A percentile compares a stretch with the other conserved stretches of the same genome.
These are phyloP conservation scores for Phrynocephalus forsythii DNA, from an alignment of 2,797 vertebrate species.

Conservation along the genomic window DNA sequence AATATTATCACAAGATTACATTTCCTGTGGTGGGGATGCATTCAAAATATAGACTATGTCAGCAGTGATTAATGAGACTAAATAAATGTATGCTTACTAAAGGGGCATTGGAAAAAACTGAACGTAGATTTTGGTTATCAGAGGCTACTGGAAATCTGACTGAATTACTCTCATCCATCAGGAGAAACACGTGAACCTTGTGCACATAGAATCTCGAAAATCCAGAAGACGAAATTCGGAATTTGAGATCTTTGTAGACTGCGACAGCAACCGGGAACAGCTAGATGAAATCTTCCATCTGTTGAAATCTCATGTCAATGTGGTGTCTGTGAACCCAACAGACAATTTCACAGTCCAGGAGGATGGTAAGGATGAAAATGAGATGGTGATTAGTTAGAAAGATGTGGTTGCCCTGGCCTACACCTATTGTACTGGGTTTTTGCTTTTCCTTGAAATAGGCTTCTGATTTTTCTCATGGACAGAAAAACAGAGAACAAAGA, in stretches of 20 bases:
- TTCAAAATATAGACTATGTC: not conserved
- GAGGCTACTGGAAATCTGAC: conserved; percentile 2
- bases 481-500: not conserved
- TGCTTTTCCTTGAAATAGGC: not conserved
- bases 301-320: conserved; percentile 87
- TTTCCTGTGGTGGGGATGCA: not conserved
- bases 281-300: conserved; percentile 93
- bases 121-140: not conserved
- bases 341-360: conserved; percentile 84
- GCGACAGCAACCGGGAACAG: conserved; percentile 93
- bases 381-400: not conserved
- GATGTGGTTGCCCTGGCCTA: not conserved
- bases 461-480: not conserved
- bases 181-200: conserved; percentile 96
- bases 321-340: conserved; percentile 86
- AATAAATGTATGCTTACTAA: conserved; percentile 24
- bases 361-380: conserved; percentile 79
- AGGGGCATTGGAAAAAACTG: conserved; percentile 12
- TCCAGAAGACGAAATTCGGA: conserved; percentile 94
- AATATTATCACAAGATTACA: not conserved
- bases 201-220: conserved; percentile 96
- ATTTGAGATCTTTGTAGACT: conserved; percentile 97
- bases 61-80: not conserved
- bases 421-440: not conserved
- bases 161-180: conserved; percentile 63